Percentiles rank a stretch among this genome's conserved stretches.
These are phyloP conservation scores for Ptychadena robeensis DNA, from an alignment of 2,797 vertebrate species.

Conservation along the genomic window DNA sequence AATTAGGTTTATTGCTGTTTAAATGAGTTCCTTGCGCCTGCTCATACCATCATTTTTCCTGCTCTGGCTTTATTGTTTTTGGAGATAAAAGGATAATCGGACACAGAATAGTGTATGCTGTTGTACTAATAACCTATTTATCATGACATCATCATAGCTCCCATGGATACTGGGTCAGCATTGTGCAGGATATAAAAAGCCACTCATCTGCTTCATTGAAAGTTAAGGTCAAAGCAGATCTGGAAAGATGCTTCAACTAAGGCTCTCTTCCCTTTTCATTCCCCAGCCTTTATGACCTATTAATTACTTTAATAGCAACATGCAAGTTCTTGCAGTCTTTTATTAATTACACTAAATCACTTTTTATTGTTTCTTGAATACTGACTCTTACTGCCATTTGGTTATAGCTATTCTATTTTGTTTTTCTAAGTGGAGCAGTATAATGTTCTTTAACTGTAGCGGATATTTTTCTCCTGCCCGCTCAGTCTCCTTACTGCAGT, in stretches of 20 bases:
- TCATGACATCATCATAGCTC: slow-evolving; percentile 5
- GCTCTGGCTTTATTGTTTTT: slow-evolving; percentile 69
- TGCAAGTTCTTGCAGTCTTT: slow-evolving; percentile 71
- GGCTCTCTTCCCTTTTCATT: slow-evolving; percentile 49
- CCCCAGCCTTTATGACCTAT: slow-evolving; percentile 62
- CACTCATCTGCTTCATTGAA: slow-evolving; percentile 21
- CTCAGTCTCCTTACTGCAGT: background rate
- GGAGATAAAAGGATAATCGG: slow-evolving; percentile 75
- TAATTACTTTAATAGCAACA: slow-evolving; percentile 74
- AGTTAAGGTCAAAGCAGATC: slow-evolving; percentile 64
- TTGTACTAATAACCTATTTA: slow-evolving; percentile 2
- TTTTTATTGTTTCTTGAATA: slow-evolving; percentile 73
- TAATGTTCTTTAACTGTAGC: slow-evolving; percentile 15
- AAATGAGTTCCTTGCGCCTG: slow-evolving; percentile 27
- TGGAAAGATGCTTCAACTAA: slow-evolving; percentile 54
- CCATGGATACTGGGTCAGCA: background rate
- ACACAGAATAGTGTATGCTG: background rate
- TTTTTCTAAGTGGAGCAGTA: slow-evolving; percentile 33
- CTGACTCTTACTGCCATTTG: slow-evolving; percentile 69
- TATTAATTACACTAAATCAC: slow-evolving; percentile 73
- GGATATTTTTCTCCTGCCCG: background rate
- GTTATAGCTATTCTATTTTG: slow-evolving; percentile 66
- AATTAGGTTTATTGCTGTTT: slow-evolving; percentile 15
- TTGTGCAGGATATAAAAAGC: background rate
- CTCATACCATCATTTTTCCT: slow-evolving; percentile 59